A percentile compares a stretch with the other conserved stretches of the same genome.
phyloP scores from a whole-genome alignment of 2,888 invertebrate genomes.

The Heliconius ethilla region DNA sequence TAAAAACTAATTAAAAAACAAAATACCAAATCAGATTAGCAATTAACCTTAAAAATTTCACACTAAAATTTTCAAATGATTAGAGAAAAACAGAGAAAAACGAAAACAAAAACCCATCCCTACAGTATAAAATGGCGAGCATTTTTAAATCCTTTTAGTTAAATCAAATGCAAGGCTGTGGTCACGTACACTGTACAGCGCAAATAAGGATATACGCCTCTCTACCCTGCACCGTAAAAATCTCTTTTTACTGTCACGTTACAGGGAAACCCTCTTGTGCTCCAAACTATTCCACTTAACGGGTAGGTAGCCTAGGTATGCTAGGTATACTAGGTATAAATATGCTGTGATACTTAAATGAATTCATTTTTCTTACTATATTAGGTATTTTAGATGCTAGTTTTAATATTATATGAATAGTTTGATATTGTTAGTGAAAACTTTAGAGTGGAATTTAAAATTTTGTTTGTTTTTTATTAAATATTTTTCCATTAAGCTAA shows the following conservation, averaged over 20 bases:
- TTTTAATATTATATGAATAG: conserved; percentile 7
- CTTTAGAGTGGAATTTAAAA: not conserved
- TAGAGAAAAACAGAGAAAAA: conserved; percentile 15
- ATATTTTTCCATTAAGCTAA: too few species aligned
- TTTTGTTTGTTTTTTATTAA: not conserved
- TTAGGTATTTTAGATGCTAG: not conserved
- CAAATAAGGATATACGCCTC: conserved; percentile 69
- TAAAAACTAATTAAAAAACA: not conserved
- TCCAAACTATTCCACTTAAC: conserved; percentile 59
- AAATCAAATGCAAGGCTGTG: conserved; percentile 63
- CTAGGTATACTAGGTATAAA: too few species aligned
- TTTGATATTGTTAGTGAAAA: not conserved
- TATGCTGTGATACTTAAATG: conserved; percentile 9
- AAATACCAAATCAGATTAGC: not conserved
- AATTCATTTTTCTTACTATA: conserved; percentile 12
- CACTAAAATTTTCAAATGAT: not conserved
- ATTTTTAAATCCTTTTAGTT: conserved; percentile 57
- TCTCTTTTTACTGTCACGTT: conserved; percentile 69
- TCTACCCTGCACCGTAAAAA: conserved; percentile 68
- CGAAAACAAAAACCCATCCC: conserved; percentile 15
- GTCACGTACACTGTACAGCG: conserved; percentile 63
- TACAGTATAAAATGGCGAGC: conserved; percentile 32
- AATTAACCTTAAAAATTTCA: not conserved
- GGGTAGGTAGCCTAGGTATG: conserved; percentile 45
- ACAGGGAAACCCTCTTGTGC: conserved; percentile 74